phyloP scores from a whole-genome alignment of 2,888 invertebrate species.

The Bombyx huttoni region DNA sequence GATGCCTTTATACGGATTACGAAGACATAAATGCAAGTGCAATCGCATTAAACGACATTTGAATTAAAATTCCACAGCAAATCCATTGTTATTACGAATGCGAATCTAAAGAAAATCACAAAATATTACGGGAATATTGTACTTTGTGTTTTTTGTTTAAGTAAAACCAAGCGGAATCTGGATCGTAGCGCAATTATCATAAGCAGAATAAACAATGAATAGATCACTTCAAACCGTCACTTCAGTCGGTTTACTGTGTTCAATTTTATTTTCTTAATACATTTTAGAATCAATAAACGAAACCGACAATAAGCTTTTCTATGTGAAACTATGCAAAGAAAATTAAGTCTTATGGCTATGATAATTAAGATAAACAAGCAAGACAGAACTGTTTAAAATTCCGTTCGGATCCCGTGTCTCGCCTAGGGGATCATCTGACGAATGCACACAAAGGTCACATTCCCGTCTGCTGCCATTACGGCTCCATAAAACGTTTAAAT shows the following conservation, averaged over 20 bases:
- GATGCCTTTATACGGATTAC: background rate
- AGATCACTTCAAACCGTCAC: no score
- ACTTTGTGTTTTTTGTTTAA: background rate
- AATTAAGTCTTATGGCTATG: constrained; percentile 11
- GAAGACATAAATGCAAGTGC: background rate
- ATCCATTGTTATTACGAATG: background rate
- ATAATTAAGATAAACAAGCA: constrained; percentile 21
- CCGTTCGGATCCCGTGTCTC: constrained; percentile 8
- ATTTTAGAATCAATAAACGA: no score
- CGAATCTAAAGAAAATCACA: background rate
- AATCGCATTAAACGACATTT: background rate
- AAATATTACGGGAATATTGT: background rate
- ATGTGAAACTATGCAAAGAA: constrained; percentile 7
- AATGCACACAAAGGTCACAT: constrained; percentile 26
- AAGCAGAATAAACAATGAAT: no score
- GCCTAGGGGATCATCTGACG: constrained; percentile 19
- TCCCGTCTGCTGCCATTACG: constrained; percentile 28
- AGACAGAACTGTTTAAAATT: constrained; percentile 19
- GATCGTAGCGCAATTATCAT: no score
- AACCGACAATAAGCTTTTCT: background rate
- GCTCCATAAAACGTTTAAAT: constrained; percentile 54
- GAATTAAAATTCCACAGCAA: background rate
- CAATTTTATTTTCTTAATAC: no score
- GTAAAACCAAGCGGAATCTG: background rate
- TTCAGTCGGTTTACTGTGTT: no score